Percentiles rank a stretch among this genome's conserved stretches.
Evolutionary conservation across 1,140 invertebrate genomes (phyloP).

Genomic region (Zaprionus africanus): DNA sequence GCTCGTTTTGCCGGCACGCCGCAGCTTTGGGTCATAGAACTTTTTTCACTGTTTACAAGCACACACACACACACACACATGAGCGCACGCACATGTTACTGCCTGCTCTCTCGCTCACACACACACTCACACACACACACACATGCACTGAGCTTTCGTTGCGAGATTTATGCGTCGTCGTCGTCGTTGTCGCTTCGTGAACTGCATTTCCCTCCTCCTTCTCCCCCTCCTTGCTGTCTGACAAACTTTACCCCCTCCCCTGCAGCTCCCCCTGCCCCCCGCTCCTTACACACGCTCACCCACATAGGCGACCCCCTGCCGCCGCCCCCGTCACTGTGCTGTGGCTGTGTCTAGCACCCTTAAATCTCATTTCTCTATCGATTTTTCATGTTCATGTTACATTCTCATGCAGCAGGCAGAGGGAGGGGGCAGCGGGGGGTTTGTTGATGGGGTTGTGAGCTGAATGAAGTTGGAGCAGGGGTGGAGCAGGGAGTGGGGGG

Average conservation of each 20-base stretch:
- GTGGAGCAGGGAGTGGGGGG: no score
- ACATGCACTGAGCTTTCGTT: constrained; percentile 53
- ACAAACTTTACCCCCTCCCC: constrained; percentile 26
- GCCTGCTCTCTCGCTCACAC: constrained; percentile 10
- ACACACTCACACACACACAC: constrained; percentile 43
- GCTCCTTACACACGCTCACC: background rate
- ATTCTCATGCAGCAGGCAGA: constrained; percentile 42
- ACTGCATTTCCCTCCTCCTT: constrained; percentile 41
- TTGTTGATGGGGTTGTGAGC: background rate
- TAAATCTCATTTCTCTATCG: constrained; percentile 82
- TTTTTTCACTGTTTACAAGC: constrained; percentile 76
- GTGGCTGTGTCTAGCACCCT: constrained; percentile 62
- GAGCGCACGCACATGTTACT: constrained; percentile 35
- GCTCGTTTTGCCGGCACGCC: constrained; percentile 45
- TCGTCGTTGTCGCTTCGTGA: constrained; percentile 52
- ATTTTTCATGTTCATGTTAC: constrained; percentile 78
- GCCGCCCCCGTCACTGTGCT: background rate
- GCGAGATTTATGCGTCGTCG: constrained; percentile 72
- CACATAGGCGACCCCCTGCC: constrained; percentile 16
- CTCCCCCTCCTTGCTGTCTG: constrained; percentile 30
- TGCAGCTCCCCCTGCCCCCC: background rate
- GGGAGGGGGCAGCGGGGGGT: background rate
- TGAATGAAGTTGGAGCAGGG: background rate
- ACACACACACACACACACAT: constrained; percentile 30
- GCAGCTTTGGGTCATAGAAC: constrained; percentile 82